Base-by-base conservation (phyloP, 1,140 invertebrate genomes). In the Zaprionus capensis region DNA sequence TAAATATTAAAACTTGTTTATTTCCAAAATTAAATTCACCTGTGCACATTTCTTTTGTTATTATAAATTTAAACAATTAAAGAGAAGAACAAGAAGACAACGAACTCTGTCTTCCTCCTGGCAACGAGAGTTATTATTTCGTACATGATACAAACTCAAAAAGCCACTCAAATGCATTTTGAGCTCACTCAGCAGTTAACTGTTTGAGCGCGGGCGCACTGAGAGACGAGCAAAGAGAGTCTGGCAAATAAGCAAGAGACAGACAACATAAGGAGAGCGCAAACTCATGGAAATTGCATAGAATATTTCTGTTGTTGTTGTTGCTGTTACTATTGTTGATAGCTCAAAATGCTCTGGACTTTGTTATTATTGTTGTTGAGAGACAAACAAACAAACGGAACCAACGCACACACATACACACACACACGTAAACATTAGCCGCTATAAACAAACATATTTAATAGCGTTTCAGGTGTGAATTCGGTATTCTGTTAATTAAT, bases 261-360 rank as follows among this genome's bases (percentile, higher is more conserved):
- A 58, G 66, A 46, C 56, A 56, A 34, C 5, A 69, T 9, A 49
- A 63, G 17, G 26, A 61, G 68, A 71, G 73, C 68, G 73, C 73
- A 71, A 34, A 65, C 73, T 71, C 73, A 58, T 22, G 53, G 56
- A 65, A 66, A 71, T 71, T 76, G 73, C 69, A 76, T 76, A 76
- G 73, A 64, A 65, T 66, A 53, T 65, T 20, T 51, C 24, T 66
- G 38, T 56, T 71, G 46, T 75, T 63, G 31, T 70, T 64, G 58
- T 51, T 63, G 26, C 22, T 51, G 46, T 56, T 68, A 26, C 36
- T 46, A 17, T 46, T 58, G 55, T 36, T 68, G 55, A 65, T 24
- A 36, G 36, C 53, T 72, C 41, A 46, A 49, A 72, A 55, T 62
- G 65, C 46, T 51, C 71, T 74, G 34, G 34, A 46, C 44, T 76